phyloP scores from a whole-genome alignment of 2,797 vertebrate genomes.

The Pitangus sulphuratus region DNA sequence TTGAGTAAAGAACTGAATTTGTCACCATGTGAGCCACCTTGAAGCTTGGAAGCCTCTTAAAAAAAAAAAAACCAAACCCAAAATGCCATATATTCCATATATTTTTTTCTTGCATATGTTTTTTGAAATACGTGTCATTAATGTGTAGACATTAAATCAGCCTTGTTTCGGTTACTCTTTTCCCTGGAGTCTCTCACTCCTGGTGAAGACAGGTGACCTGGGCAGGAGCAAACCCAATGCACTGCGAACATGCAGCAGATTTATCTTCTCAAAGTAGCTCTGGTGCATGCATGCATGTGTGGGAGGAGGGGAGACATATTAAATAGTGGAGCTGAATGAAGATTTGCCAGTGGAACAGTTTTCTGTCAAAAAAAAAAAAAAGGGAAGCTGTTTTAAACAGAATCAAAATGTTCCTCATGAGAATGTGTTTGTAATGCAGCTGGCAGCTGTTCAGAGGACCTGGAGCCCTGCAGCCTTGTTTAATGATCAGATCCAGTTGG shows the following conservation, averaged over 20 bases:
- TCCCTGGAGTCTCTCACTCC: not conserved
- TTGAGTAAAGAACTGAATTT: not conserved
- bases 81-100: not conserved
- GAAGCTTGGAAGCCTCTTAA: not conserved
- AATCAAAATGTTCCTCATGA: not conserved
- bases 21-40: not conserved
- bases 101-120: not conserved
- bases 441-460: constrained; percentile 44
- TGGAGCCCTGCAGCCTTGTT: constrained; percentile 35
- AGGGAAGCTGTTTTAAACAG: constrained; percentile 11
- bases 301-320: constrained; percentile 2
- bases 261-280: not conserved
- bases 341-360: constrained; percentile 1
- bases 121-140: not conserved
- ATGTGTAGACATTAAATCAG: not conserved
- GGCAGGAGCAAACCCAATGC: not conserved
- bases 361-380: not conserved
- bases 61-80: not conserved
- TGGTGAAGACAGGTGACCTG: not conserved
- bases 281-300: not conserved
- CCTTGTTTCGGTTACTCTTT: not conserved
- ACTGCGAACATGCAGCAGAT: not conserved
- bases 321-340: not conserved
- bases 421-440: not conserved
- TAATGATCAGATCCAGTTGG: constrained; percentile 23